Evolutionary conservation across 1,140 invertebrate genomes (phyloP).

Genomic region (Nephila pilipes): DNA sequence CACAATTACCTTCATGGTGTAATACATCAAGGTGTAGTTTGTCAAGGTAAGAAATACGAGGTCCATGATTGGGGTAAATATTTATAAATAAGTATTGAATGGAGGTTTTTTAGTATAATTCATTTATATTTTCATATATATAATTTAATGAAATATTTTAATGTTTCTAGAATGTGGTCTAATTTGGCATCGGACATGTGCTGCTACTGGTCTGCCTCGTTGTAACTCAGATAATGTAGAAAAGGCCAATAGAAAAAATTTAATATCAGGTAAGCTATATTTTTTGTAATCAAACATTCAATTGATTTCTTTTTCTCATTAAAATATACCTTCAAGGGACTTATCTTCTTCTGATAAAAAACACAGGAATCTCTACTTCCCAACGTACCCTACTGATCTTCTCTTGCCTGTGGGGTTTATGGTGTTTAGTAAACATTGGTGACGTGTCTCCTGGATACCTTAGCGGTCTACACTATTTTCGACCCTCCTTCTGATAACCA

Average conservation of each 20-base stretch:
- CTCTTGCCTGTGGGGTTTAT: too few species aligned
- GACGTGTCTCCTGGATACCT: too few species aligned
- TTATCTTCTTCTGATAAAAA: too few species aligned
- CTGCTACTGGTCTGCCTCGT: conserved; percentile 85
- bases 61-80: too few species aligned
- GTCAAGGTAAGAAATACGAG: conserved; percentile 84
- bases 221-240: conserved; percentile 81
- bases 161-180: conserved; percentile 86
- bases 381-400: too few species aligned
- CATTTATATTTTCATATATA: background rate
- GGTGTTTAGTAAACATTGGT: too few species aligned
- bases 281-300: background rate
- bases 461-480: too few species aligned
- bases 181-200: conserved; percentile 88
- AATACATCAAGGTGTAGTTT: conserved; percentile 88
- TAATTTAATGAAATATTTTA: background rate
- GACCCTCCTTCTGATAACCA: too few species aligned
- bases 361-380: too few species aligned
- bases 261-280: conserved; percentile 66
- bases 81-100: too few species aligned
- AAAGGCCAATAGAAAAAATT: conserved; percentile 78
- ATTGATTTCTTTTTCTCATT: too few species aligned
- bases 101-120: background rate
- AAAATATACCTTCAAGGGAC: too few species aligned
- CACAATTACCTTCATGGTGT: conserved; percentile 88